Evolutionary conservation across 2,113 vertebrate species (phyloP).

Genomic region (Malurus cyaneus): DNA sequence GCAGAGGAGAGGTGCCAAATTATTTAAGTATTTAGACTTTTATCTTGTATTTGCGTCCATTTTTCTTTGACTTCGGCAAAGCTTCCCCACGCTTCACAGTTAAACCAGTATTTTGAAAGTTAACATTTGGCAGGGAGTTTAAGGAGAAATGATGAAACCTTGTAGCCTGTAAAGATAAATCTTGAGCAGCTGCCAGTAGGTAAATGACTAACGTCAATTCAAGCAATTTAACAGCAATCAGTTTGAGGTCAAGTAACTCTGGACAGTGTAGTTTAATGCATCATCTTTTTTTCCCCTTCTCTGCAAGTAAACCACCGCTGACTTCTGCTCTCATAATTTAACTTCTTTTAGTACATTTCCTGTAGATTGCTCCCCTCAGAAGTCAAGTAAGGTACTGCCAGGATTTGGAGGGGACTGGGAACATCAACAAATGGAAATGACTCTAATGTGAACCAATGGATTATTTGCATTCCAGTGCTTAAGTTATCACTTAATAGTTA

Average conservation of each 20-base stretch:
- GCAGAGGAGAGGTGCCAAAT: constrained; percentile 44
- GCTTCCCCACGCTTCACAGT: constrained; percentile 34
- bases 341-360: constrained; percentile 55
- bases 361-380: constrained; percentile 54
- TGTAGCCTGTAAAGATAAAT: constrained; percentile 64
- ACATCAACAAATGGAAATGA: constrained; percentile 64
- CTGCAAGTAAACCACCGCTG: constrained; percentile 55
- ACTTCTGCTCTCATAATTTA: constrained; percentile 47
- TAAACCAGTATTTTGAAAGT: constrained; percentile 66
- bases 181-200: constrained; percentile 61
- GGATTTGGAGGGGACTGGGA: constrained; percentile 54
- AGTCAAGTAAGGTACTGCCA: constrained; percentile 55
- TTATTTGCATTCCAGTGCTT: constrained; percentile 75
- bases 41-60: constrained; percentile 5
- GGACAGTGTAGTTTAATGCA: constrained; percentile 39
- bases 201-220: constrained; percentile 68
- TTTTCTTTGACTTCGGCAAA: constrained; percentile 50
- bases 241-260: constrained; percentile 54
- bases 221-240: constrained; percentile 63
- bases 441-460: constrained; percentile 70
- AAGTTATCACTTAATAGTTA: constrained; percentile 74
- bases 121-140: constrained; percentile 54
- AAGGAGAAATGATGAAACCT: constrained; percentile 65
- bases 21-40: constrained; percentile 55
- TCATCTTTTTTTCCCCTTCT: constrained; percentile 28